Evolutionary conservation across 2,888 invertebrate species (phyloP).

Genomic region (Amblyjoppa proteus): DNA sequence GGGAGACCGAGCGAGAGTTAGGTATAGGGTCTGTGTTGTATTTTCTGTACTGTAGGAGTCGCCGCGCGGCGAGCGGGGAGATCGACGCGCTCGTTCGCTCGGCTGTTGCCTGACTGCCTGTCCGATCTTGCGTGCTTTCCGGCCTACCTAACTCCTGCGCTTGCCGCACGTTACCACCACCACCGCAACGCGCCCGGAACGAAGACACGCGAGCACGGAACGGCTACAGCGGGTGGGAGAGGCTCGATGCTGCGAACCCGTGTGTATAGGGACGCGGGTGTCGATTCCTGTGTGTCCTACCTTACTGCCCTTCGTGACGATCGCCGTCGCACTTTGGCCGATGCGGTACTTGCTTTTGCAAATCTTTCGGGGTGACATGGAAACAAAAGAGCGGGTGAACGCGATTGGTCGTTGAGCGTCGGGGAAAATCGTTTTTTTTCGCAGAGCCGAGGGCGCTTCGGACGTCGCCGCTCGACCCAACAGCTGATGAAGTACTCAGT

Average conservation of each 20-base stretch:
- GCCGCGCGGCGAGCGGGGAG: slow-evolving; percentile 12
- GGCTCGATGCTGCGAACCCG: slow-evolving; percentile 9
- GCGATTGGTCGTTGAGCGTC: background rate
- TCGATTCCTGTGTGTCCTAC: background rate
- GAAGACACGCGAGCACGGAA: slow-evolving; percentile 37
- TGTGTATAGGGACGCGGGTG: background rate
- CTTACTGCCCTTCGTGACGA: background rate
- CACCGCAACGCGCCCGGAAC: slow-evolving; percentile 38
- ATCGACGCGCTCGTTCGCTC: slow-evolving; percentile 63
- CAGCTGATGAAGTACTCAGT: too few species aligned
- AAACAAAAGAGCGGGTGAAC: background rate
- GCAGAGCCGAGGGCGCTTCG: too few species aligned
- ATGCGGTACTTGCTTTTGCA: background rate
- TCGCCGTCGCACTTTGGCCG: background rate
- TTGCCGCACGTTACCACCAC: slow-evolving; percentile 30
- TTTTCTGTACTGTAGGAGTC: background rate
- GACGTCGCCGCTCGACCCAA: too few species aligned
- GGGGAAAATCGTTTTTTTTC: background rate
- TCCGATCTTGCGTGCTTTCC: slow-evolving; percentile 72
- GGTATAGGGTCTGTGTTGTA: background rate
- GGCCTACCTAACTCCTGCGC: slow-evolving; percentile 31
- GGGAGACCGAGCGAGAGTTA: background rate
- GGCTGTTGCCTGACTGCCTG: slow-evolving; percentile 71
- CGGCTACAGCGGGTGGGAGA: slow-evolving; percentile 55
- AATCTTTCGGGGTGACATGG: background rate